These are phyloP conservation scores for Crotalus horridus DNA, from an alignment of 2,113 vertebrate genomes.

Conservation along the genomic window DNA sequence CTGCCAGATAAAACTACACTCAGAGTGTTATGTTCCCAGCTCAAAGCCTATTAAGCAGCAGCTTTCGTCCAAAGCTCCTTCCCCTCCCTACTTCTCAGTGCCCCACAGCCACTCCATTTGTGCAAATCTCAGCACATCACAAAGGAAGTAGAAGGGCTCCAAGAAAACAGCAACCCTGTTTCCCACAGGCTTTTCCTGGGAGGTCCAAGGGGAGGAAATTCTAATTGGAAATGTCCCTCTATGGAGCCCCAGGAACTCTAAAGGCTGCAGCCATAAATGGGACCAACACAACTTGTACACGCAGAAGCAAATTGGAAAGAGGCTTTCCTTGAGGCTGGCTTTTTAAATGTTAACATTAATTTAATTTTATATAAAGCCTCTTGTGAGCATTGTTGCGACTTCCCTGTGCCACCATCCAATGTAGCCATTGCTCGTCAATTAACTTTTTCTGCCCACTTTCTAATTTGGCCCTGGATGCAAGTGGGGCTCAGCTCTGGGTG, in stretches of 20 bases:
- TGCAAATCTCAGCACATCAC: not conserved
- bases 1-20: constrained; percentile 19
- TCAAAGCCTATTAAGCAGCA: constrained; percentile 19
- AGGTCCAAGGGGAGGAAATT: not conserved
- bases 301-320: not conserved
- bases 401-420: not conserved
- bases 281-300: not conserved
- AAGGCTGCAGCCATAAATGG: not conserved
- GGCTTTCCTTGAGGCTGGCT: not conserved
- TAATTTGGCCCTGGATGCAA: not conserved
- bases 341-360: not conserved
- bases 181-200: not conserved
- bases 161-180: not conserved
- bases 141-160: not conserved
- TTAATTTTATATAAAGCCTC: not conserved
- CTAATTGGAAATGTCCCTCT: not conserved
- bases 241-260: not conserved
- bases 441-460: not conserved
- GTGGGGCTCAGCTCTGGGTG: not conserved
- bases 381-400: not conserved
- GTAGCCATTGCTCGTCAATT: not conserved
- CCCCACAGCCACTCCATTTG: constrained; percentile 3
- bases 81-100: not conserved
- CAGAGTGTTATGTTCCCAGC: constrained; percentile 23
- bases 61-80: not conserved